A percentile compares a stretch with the other conserved stretches of the same genome.
These are phyloP conservation scores for Candoia aspera DNA, from an alignment of 2,113 vertebrate genomes.

Conservation along the genomic window DNA sequence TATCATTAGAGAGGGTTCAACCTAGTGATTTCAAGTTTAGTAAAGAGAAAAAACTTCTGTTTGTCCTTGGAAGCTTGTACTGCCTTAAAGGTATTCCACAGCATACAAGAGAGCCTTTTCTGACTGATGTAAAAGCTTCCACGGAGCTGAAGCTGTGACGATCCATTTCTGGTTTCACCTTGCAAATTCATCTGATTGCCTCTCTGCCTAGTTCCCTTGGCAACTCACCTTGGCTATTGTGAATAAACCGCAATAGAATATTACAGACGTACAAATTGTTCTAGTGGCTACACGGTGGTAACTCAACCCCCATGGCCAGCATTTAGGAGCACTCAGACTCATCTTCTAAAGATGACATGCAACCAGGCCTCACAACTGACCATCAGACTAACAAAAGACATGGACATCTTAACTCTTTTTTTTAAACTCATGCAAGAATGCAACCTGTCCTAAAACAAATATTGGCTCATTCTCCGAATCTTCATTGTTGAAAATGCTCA, in stretches of 20 bases:
- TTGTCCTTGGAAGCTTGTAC: neutral
- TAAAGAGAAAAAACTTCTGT: neutral
- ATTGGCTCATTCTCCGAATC: neutral
- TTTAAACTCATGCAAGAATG: neutral
- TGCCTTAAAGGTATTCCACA: neutral
- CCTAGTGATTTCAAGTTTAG: too few relatives aligned
- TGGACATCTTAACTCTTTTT: neutral
- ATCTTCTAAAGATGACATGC: neutral
- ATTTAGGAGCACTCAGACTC: neutral
- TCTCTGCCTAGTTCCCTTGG: neutral
- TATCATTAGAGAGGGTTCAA: neutral
- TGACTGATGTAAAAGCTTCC: neutral
- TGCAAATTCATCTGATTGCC: neutral
- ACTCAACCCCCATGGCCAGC: neutral
- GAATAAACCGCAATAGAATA: slow-evolving; percentile 6
- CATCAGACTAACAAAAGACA: neutral
- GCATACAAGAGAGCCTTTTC: neutral
- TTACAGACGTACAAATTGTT: slow-evolving; percentile 27
- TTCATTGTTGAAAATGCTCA: neutral
- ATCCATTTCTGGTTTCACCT: slow-evolving; percentile 18
- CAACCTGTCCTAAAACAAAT: neutral
- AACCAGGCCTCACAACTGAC: neutral
- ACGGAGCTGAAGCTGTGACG: slow-evolving; percentile 1
- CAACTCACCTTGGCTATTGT: neutral
- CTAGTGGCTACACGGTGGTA: neutral